These are phyloP conservation scores for Streptopelia turtur DNA, from an alignment of 2,797 vertebrate species.

Conservation along the genomic window DNA sequence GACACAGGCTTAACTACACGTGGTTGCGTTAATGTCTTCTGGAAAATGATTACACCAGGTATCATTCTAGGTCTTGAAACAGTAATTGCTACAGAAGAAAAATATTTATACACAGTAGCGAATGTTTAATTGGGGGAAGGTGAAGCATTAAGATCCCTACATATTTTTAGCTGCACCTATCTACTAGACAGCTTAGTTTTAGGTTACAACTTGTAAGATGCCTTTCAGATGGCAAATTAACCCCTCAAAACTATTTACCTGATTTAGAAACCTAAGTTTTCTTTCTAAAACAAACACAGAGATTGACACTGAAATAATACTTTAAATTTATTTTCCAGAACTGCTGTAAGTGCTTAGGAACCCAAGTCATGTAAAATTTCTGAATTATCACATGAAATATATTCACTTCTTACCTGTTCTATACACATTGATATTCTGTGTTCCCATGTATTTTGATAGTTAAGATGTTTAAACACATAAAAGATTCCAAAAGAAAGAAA, in stretches of 20 bases:
- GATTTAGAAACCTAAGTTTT: not conserved
- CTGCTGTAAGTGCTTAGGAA: not conserved
- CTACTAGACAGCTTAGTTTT: not conserved
- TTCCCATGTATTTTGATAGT: not conserved
- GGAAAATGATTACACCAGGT: not conserved
- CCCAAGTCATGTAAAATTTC: not conserved
- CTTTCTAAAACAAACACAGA: not conserved
- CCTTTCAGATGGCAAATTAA: not conserved
- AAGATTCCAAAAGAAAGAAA: not conserved
- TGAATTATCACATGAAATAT: not conserved
- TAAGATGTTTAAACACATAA: not conserved
- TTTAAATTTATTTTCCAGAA: not conserved
- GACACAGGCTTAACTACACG: fast-evolving
- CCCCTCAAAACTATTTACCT: not conserved
- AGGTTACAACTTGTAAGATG: not conserved
- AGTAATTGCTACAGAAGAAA: not conserved
- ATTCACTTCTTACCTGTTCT: not conserved
- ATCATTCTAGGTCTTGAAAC: not conserved
- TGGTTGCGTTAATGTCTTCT: not conserved
- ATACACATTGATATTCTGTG: not conserved
- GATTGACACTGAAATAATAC: not conserved
- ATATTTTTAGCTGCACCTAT: not conserved
- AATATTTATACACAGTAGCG: not conserved
- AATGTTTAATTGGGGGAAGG: not conserved
- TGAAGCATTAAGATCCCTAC: not conserved